Conservation (phyloP, 2,888 invertebrate species). For the Resseliella maxima region DNA sequence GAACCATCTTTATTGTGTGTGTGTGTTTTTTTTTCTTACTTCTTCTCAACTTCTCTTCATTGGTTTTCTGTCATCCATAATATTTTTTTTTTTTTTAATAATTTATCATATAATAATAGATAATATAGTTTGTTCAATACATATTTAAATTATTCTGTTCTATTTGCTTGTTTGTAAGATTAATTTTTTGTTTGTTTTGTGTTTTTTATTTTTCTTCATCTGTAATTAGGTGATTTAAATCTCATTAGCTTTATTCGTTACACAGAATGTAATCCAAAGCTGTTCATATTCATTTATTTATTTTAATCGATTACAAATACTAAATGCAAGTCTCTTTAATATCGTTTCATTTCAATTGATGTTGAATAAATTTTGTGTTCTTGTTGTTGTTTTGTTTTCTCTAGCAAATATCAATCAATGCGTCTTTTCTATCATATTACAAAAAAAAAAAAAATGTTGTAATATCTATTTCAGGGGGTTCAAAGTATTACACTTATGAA, state of each 20-base stretch:
- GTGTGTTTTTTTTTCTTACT: slow-evolving; percentile 1
- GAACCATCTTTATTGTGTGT: slow-evolving; percentile 42
- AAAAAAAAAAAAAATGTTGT: background rate
- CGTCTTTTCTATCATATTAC: slow-evolving; percentile 11
- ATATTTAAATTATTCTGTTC: slow-evolving; percentile 43
- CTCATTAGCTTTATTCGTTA: slow-evolving; percentile 14
- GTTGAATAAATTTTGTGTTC: background rate
- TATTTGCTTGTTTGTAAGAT: slow-evolving; percentile 39
- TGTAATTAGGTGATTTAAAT: background rate
- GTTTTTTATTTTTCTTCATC: background rate
- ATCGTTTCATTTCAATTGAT: background rate
- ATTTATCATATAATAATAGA: slow-evolving; percentile 26
- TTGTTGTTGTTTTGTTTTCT: background rate
- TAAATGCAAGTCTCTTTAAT: background rate
- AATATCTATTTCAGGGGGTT: background rate
- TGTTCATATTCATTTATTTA: background rate
- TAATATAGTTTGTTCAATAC: slow-evolving; percentile 47
- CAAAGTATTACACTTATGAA: background rate
- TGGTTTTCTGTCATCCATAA: slow-evolving; percentile 34
- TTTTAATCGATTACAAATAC: slow-evolving; percentile 9
- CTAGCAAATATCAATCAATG: slow-evolving; percentile 9
- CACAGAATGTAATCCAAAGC: slow-evolving; percentile 42
- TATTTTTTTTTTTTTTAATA: slow-evolving; percentile 27
- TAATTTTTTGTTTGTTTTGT: background rate
- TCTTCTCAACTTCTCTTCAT: background rate